Base-by-base conservation (phyloP, 2,797 vertebrate genomes). In the Bothrops alternatus region DNA sequence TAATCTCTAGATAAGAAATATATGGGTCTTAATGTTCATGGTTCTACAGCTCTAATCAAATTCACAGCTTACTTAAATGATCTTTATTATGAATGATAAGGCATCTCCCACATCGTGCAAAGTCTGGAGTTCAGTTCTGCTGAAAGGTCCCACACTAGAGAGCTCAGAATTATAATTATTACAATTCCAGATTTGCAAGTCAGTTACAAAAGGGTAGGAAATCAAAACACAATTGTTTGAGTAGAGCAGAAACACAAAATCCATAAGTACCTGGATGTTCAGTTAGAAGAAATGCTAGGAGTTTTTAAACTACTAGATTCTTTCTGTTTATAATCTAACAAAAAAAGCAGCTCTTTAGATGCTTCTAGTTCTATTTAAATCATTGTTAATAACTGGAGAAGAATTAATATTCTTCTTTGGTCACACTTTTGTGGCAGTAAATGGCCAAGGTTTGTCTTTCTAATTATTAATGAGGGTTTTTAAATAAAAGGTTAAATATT, bases 361-460 rank as follows among this genome's bases (percentile, higher is more conserved):
- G 65, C 61, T 90, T 42, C 32, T 88, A 60, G 7, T 57, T 69
- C 50, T 53, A 56, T 78, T 78, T 88, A 88, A 90, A 91, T 88
- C 65, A 88, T 55, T 82, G 86, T 16, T 56, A 82, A 90, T 32
- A 85, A 93, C 26, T 32, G 57, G 14, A 61, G 63, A 57, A 90
- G 65, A 91, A 65, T 88, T 91, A 88, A 91, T 93, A 63, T 91
- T 57, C 25, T 63, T 85, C n/a, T 87, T 50, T 91, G 69, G 58
- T 37, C 37, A 93, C 32, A 85, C 90, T 85, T 32, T 91, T 91
- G 57, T 61, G 42, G 87, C 63, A 88, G 63, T 65, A 53, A 88
- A 26, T 86, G 32, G 60, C 18, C 26, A 91, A 89, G 57, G 6
- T 88, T 93, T 91, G 65, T 4, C 56, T 88, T 90, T 88, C 86